A percentile compares a stretch with the other conserved stretches of the same genome.
phyloP scores from a whole-genome alignment of 2,113 vertebrate species.

The Acinonyx jubatus region DNA sequence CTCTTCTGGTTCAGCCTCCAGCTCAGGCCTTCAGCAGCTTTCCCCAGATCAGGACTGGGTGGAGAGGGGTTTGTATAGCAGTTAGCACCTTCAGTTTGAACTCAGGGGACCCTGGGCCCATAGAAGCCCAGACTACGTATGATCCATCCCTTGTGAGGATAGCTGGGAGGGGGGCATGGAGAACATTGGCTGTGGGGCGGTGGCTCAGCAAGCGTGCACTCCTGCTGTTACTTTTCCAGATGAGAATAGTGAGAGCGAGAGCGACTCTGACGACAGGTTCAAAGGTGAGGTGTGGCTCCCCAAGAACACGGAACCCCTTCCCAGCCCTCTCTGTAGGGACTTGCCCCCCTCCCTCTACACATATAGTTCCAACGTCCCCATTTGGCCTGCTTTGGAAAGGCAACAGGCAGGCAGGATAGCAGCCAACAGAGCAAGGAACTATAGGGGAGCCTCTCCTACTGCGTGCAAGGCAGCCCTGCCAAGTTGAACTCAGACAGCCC shows the following conservation, averaged over 20 bases:
- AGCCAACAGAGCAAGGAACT: neutral
- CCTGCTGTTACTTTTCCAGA: constrained; percentile 89
- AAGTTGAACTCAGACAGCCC: neutral
- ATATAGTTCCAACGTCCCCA: neutral
- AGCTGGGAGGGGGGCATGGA: neutral
- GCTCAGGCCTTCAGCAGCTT: neutral
- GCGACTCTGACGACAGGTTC: constrained; percentile 98
- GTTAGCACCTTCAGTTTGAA: neutral
- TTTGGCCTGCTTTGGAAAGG: neutral
- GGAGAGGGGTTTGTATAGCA: neutral
- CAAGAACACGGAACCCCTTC: neutral
- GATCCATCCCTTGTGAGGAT: neutral
- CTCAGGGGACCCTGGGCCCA: neutral
- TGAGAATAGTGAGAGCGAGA: constrained; percentile 99
- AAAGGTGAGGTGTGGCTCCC: constrained; percentile 92
- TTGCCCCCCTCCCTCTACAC: neutral
- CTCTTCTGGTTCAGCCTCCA: neutral
- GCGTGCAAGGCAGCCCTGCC: neutral
- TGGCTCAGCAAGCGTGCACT: neutral
- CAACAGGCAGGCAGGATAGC: neutral
- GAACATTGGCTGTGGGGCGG: neutral
- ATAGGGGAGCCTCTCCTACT: neutral
- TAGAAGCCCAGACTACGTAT: neutral
- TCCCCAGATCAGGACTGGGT: neutral
- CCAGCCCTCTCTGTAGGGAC: neutral